phyloP scores from a whole-genome alignment of 2,113 vertebrate species.

The Cynoglossus semilaevis region DNA sequence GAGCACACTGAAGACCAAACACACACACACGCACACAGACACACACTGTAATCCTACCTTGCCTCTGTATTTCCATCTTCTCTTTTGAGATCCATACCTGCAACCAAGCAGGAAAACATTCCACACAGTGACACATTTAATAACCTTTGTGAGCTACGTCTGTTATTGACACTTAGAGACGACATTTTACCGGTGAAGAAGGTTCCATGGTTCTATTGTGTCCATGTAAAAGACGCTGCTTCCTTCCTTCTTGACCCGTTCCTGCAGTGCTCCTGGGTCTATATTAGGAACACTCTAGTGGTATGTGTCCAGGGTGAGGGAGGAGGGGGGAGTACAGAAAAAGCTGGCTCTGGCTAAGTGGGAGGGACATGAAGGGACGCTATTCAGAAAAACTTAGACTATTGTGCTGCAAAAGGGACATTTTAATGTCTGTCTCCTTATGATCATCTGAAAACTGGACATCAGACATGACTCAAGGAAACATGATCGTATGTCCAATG shows the following conservation, averaged over 20 bases:
- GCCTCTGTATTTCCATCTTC: constrained; percentile 22
- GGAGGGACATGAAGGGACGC: constrained; percentile 19
- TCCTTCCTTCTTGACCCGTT: constrained; percentile 8
- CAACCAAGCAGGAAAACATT: constrained; percentile 6
- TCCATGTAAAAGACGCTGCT: constrained; percentile 38
- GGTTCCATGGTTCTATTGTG: constrained; percentile 48
- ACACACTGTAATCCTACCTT: constrained; percentile 14
- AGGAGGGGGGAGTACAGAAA: constrained; percentile 22
- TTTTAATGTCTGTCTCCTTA: no score
- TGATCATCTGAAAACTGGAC: no score
- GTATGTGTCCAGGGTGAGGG: constrained; percentile 42
- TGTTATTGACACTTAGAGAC: background rate
- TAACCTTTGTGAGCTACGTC: no score
- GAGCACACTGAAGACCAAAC: background rate
- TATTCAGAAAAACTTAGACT: no score
- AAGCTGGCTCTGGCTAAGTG: constrained; percentile 6
- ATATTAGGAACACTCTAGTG: constrained; percentile 64
- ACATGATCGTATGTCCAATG: no score
- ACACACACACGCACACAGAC: background rate
- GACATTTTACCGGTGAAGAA: constrained; percentile 48
- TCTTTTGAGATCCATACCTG: constrained; percentile 36
- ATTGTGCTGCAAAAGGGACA: no score
- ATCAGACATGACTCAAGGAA: no score
- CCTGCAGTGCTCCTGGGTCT: constrained; percentile 49
- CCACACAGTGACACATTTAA: background rate